A percentile compares a stretch with the other conserved stretches of the same genome.
These are phyloP conservation scores for Parascotia fuliginaria DNA, from an alignment of 2,888 invertebrate species.

Conservation along the genomic window DNA sequence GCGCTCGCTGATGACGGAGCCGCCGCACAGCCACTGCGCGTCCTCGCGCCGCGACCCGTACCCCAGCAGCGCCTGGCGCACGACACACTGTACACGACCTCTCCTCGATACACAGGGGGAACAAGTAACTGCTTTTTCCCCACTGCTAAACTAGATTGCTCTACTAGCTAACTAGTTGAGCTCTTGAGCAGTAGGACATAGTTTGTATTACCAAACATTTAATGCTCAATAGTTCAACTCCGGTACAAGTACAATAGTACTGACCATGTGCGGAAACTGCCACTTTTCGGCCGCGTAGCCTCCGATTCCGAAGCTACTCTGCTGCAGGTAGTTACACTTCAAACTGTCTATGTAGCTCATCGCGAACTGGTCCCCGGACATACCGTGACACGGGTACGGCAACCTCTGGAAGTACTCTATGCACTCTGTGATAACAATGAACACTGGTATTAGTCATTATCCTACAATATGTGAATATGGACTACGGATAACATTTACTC, in stretches of 20 bases:
- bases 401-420: conserved; percentile 25
- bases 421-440: conserved; percentile 23
- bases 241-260: too few relatives aligned
- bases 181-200: too few relatives aligned
- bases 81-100: too few relatives aligned
- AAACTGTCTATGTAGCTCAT: neutral
- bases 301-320: neutral
- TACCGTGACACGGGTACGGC: conserved; percentile 22
- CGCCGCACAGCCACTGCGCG: conserved; percentile 57
- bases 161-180: too few relatives aligned
- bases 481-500: too few relatives aligned
- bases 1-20: conserved; percentile 57
- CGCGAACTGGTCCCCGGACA: neutral
- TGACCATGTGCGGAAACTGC: conserved; percentile 31
- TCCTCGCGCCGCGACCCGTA: conserved; percentile 38
- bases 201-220: too few relatives aligned
- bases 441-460: too few relatives aligned
- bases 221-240: too few relatives aligned
- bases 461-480: too few relatives aligned
- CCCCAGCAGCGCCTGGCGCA: conserved; percentile 60
- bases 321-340: conserved; percentile 7
- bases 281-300: conserved; percentile 22
- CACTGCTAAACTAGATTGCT: too few relatives aligned
- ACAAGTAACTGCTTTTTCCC: too few relatives aligned
- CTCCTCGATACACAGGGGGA: too few relatives aligned